A percentile compares a stretch with the other conserved stretches of the same genome.
Conservation (phyloP, 2,113 vertebrate species). For the Tragelaphus scriptus region DNA sequence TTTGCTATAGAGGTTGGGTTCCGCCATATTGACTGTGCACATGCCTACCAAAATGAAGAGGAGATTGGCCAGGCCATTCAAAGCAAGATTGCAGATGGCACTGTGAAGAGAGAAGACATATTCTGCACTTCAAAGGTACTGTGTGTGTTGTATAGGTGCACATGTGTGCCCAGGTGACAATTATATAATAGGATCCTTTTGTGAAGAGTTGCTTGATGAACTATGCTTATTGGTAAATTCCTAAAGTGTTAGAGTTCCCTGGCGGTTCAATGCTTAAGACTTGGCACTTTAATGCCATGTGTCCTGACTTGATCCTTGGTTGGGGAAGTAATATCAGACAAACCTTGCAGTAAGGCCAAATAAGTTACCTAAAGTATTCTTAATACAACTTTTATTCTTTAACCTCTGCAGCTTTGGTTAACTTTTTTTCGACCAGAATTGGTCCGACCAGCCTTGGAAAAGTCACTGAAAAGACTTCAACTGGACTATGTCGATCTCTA, state of each 20-base stretch:
- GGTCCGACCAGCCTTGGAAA: constrained; percentile 79
- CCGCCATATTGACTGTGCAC: constrained; percentile 32
- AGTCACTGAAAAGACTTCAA: not conserved
- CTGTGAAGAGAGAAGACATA: constrained; percentile 47
- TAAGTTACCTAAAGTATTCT: not conserved
- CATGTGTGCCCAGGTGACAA: not conserved
- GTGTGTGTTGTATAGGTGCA: not conserved
- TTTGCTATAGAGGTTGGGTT: constrained; percentile 6
- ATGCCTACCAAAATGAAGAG: constrained; percentile 20
- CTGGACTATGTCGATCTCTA: constrained; percentile 87
- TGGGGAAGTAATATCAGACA: not conserved
- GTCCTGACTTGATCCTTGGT: not conserved
- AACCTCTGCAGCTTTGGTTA: constrained; percentile 79
- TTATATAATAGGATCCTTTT: not conserved
- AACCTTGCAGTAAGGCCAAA: not conserved
- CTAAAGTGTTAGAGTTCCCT: not conserved
- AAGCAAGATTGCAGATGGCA: constrained; percentile 25
- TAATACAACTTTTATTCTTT: not conserved
- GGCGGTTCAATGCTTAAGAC: not conserved
- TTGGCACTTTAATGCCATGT: not conserved
- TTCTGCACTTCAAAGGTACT: constrained; percentile 47
- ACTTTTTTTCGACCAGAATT: constrained; percentile 80
- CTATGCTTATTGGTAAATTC: not conserved
- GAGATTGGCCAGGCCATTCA: not conserved
- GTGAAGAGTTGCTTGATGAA: not conserved